Conservation (phyloP, 2,797 vertebrate genomes). For the Spea hammondii region DNA sequence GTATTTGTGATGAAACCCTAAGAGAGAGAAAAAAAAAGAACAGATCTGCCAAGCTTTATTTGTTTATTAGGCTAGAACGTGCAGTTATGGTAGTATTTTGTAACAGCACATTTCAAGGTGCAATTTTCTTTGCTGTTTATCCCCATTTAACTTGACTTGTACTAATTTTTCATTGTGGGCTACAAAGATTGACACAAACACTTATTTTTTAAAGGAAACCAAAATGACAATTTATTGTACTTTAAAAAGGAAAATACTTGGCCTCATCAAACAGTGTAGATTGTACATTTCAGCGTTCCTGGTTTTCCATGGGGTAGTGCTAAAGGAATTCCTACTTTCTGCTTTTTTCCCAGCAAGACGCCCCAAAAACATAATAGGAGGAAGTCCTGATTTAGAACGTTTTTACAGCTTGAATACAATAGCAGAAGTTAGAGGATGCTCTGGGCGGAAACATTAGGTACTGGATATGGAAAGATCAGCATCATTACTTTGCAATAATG, state of each 20-base stretch:
- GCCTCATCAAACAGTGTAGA: neutral
- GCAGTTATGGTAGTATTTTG: too few species aligned
- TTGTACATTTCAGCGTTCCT: slow-evolving; percentile 45
- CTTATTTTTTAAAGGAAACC: too few species aligned
- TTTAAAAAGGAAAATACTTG: neutral
- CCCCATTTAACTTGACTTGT: too few species aligned
- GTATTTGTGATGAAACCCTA: too few species aligned
- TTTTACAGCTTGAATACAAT: slow-evolving; percentile 86
- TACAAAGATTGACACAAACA: too few species aligned
- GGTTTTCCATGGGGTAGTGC: slow-evolving; percentile 79
- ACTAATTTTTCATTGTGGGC: too few species aligned
- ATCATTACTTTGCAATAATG: slow-evolving; percentile 50
- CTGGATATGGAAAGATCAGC: slow-evolving; percentile 72
- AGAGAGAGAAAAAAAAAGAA: too few species aligned
- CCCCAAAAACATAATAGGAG: slow-evolving; percentile 89
- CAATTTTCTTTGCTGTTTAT: too few species aligned
- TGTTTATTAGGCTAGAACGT: too few species aligned
- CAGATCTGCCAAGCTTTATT: too few species aligned
- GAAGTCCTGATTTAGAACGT: slow-evolving; percentile 94
- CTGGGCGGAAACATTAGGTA: slow-evolving; percentile 76
- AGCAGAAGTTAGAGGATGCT: slow-evolving; percentile 75
- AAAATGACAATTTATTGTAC: too few species aligned
- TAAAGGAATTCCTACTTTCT: slow-evolving; percentile 88
- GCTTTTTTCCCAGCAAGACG: slow-evolving; percentile 83
- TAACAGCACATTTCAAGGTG: too few species aligned